Percentiles rank a stretch among this genome's conserved stretches.
These are phyloP conservation scores for Chionoecetes opilio DNA, from an alignment of 1,140 invertebrate species.

Conservation along the genomic window DNA sequence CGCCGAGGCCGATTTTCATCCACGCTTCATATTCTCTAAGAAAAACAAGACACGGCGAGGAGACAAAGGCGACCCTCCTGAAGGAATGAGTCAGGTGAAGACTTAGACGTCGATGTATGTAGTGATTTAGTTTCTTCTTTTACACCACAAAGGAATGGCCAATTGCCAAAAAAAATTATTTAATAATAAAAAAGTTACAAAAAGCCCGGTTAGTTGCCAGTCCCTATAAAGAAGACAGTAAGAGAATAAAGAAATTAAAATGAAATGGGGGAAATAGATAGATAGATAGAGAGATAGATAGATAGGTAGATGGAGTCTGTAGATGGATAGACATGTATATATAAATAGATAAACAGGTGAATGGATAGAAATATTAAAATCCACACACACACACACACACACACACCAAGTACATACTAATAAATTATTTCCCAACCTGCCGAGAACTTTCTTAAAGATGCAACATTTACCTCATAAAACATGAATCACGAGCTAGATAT, in stretches of 20 bases:
- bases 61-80: too few relatives aligned
- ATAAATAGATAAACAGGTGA: slow-evolving; percentile 13
- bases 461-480: slow-evolving; percentile 14
- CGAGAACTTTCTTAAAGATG: not conserved
- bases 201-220: too few relatives aligned
- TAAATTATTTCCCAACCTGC: not conserved
- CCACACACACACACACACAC: slow-evolving; percentile 39
- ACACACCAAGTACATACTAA: not conserved
- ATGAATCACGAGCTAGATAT: not conserved
- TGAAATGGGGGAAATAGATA: not conserved
- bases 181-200: too few relatives aligned
- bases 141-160: too few relatives aligned
- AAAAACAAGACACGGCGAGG: not conserved
- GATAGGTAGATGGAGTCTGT: not conserved
- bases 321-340: not conserved
- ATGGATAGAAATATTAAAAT: not conserved
- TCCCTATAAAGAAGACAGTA: too few relatives aligned
- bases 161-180: too few relatives aligned
- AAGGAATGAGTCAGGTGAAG: not conserved
- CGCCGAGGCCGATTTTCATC: not conserved
- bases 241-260: not conserved
- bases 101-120: slow-evolving; percentile 22
- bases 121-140: too few relatives aligned
- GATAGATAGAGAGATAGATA: not conserved
- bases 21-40: not conserved